phyloP scores from a whole-genome alignment of 2,888 invertebrate genomes.

The Parthenolecanium corni region DNA sequence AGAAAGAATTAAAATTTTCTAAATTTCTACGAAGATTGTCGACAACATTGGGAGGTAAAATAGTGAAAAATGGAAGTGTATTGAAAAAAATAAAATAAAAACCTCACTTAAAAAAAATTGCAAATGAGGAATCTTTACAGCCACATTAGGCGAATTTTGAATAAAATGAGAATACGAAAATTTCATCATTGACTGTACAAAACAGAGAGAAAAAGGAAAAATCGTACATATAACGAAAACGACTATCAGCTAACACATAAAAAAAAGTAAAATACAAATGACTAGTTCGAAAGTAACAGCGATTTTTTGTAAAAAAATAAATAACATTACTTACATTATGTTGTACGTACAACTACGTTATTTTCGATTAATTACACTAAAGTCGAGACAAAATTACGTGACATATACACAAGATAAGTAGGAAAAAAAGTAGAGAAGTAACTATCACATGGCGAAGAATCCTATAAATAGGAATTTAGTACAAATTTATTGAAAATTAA shows the following conservation, averaged over 20 bases:
- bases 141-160: no score
- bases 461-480: neutral
- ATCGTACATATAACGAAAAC: slow-evolving; percentile 5
- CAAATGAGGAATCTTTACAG: no score
- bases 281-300: slow-evolving; percentile 25
- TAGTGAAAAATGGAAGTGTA: no score
- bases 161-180: no score
- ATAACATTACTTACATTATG: slow-evolving; percentile 12
- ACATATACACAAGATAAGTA: neutral
- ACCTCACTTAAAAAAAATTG: no score
- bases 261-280: slow-evolving; percentile 14
- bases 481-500: neutral
- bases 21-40: no score
- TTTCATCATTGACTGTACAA: neutral
- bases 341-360: neutral
- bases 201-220: neutral
- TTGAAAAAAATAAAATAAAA: no score
- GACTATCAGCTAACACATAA: neutral
- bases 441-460: neutral
- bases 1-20: no score
- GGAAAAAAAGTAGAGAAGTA: neutral
- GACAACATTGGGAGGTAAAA: no score
- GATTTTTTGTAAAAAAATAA: slow-evolving; percentile 18
- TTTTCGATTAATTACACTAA: neutral
- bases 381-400: neutral